A percentile compares a stretch with the other conserved stretches of the same genome.
These are phyloP conservation scores for Dreissena polymorpha DNA, from an alignment of 1,140 invertebrate species.

Conservation along the genomic window DNA sequence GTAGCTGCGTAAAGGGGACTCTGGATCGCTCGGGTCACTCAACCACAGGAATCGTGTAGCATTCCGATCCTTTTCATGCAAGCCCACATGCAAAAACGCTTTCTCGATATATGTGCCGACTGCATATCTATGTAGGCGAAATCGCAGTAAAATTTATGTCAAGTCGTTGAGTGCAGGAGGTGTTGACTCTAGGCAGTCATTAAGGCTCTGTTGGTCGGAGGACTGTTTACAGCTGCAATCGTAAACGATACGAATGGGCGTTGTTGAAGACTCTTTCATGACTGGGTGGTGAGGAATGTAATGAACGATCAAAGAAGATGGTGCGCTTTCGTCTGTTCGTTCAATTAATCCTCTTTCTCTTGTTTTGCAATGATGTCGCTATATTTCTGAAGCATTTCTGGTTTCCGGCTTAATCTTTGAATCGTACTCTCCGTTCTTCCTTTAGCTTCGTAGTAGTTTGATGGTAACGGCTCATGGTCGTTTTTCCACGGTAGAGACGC, in stretches of 20 bases:
- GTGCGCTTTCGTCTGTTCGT: not conserved
- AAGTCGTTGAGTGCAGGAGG: not conserved
- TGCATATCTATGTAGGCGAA: not conserved
- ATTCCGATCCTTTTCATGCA: conserved; percentile 10
- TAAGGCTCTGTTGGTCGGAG: not conserved
- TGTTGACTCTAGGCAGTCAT: not conserved
- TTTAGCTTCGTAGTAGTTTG: too few species aligned
- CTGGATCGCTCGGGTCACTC: conserved; percentile 2
- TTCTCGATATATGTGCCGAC: conserved; percentile 6
- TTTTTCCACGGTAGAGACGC: conserved; percentile 1
- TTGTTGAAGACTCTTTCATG: conserved; percentile 30
- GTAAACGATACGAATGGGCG: conserved; percentile 28
- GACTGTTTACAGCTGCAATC: conserved; percentile 5
- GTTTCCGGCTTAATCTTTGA: too few species aligned
- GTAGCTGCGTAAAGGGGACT: conserved; percentile 1
- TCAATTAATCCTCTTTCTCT: not conserved
- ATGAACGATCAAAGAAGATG: not conserved
- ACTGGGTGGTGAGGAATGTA: conserved; percentile 23
- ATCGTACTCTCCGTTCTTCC: too few species aligned
- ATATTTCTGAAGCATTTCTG: too few species aligned
- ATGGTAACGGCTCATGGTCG: too few species aligned
- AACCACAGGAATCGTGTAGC: conserved; percentile 24
- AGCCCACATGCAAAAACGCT: not conserved
- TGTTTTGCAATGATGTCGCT: not conserved
- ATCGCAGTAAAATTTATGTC: not conserved